Conservation (phyloP, 2,888 invertebrate species). For the Agonopterix arenella region DNA sequence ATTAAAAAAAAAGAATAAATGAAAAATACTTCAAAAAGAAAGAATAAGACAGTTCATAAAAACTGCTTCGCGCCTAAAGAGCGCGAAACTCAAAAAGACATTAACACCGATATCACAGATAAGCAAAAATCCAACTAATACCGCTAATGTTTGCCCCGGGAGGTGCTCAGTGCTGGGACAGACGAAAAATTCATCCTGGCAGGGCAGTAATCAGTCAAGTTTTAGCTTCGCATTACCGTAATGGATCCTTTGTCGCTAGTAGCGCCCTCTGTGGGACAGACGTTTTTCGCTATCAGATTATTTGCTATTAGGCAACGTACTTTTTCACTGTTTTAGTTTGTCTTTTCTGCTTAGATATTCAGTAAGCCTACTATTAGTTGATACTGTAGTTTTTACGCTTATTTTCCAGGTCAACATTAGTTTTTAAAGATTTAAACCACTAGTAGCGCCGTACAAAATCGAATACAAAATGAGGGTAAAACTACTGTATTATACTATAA, state of each 20-base stretch:
- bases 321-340: constrained; percentile 16
- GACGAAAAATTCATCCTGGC: constrained; percentile 54
- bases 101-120: constrained; percentile 41
- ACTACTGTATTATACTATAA: no score
- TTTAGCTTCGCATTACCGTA: constrained; percentile 63
- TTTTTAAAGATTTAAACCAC: no score
- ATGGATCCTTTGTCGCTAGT: constrained; percentile 44
- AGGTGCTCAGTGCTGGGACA: constrained; percentile 25
- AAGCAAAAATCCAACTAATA: constrained; percentile 43
- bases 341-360: not conserved
- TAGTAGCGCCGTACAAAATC: no score
- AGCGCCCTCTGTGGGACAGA: constrained; percentile 10
- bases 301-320: constrained; percentile 31
- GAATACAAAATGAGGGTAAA: no score
- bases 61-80: no score
- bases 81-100: no score
- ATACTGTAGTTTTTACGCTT: no score
- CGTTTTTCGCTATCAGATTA: constrained; percentile 31
- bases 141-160: constrained; percentile 41
- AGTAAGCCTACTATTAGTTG: no score
- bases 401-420: no score
- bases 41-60: no score
- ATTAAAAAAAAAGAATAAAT: no score
- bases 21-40: no score
- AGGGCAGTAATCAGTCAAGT: constrained; percentile 64